Evolutionary conservation across 2,113 vertebrate species (phyloP).

Genomic region (Pithys albifrons): DNA sequence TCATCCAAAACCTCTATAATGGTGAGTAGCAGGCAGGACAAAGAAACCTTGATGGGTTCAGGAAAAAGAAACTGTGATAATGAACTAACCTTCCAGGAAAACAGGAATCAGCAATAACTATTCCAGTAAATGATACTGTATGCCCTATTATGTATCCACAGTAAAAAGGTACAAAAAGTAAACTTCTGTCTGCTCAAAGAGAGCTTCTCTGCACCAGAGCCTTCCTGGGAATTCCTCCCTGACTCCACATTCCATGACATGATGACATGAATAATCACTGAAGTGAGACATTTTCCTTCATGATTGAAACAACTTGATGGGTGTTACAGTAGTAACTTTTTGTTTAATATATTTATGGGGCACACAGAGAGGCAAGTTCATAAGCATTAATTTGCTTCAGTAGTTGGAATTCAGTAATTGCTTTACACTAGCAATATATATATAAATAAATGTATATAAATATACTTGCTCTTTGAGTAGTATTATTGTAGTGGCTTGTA

Average conservation of each 20-base stretch:
- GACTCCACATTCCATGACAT: neutral
- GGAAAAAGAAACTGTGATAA: neutral
- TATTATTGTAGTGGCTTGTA: neutral
- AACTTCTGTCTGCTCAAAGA: neutral
- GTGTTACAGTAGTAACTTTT: neutral
- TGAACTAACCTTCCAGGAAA: neutral
- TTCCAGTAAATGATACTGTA: neutral
- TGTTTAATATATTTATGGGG: neutral
- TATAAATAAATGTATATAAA: neutral
- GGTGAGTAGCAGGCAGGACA: neutral
- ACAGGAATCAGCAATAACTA: neutral
- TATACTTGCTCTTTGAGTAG: neutral
- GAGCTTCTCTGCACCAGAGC: neutral
- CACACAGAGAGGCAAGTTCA: neutral
- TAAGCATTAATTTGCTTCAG: neutral
- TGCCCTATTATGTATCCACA: accelerated
- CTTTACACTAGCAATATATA: neutral
- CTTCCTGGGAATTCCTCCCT: neutral
- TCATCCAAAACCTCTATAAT: neutral
- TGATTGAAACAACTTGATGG: neutral
- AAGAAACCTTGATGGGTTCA: neutral
- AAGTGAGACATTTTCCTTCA: neutral
- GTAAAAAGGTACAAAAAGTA: neutral
- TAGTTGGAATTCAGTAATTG: neutral
- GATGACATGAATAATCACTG: neutral